phyloP scores from a whole-genome alignment of 2,888 invertebrate genomes.

The Catocala fraxini region DNA sequence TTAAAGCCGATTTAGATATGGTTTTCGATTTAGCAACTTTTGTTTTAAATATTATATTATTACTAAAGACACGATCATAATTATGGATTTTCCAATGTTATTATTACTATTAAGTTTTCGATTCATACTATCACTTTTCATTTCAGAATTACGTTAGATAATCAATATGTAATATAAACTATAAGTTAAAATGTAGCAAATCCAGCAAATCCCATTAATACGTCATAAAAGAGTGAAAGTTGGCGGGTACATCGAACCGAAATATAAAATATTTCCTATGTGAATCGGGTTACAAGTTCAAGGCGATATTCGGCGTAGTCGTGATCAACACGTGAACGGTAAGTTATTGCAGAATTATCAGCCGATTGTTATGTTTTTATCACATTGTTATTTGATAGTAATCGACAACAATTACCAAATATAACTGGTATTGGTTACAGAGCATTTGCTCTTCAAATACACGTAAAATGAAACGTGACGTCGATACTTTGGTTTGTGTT shows the following conservation, averaged over 20 bases:
- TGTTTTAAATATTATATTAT: no score
- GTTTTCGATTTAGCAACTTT: no score
- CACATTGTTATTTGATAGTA: constrained; percentile 33
- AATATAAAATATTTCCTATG: constrained; percentile 42
- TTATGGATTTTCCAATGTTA: no score
- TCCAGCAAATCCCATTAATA: neutral
- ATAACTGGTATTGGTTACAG: constrained; percentile 25
- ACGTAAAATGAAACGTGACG: constrained; percentile 17
- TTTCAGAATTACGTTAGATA: no score
- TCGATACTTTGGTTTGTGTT: constrained; percentile 23
- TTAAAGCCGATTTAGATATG: no score
- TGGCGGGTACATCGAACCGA: constrained; percentile 38
- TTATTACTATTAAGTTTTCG: no score
- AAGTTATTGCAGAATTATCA: constrained; percentile 27
- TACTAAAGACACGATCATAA: no score
- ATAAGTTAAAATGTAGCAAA: no score
- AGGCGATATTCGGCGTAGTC: constrained; percentile 49
- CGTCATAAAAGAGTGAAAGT: constrained; percentile 34
- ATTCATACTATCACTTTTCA: no score
- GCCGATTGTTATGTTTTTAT: constrained; percentile 35
- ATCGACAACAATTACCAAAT: constrained; percentile 27
- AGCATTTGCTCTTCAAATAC: neutral
- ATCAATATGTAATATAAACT: no score
- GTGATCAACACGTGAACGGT: constrained; percentile 44
- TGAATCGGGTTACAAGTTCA: constrained; percentile 69